These are phyloP conservation scores for Grus americana DNA, from an alignment of 2,113 vertebrate genomes.

Conservation along the genomic window DNA sequence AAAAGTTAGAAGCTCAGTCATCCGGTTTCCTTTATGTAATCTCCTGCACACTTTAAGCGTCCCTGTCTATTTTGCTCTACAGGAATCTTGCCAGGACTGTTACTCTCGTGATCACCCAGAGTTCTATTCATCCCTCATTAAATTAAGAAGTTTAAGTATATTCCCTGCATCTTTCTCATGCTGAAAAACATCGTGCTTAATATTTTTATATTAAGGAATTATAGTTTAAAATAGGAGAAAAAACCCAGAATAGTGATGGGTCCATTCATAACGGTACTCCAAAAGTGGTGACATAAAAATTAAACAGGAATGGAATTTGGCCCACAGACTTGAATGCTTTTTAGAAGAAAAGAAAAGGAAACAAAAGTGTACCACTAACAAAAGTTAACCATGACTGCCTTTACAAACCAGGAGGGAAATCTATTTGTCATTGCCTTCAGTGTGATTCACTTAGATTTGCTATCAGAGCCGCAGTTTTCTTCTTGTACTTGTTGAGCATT, in stretches of 20 bases:
- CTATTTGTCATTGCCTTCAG: not conserved
- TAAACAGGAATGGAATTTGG: not conserved
- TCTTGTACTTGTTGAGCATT: not conserved
- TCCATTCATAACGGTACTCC: too few species aligned
- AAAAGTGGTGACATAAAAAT: not conserved
- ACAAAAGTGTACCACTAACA: not conserved
- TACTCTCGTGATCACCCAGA: not conserved
- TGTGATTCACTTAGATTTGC: not conserved
- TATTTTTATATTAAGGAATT: not conserved
- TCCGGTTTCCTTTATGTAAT: not conserved
- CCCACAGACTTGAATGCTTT: not conserved
- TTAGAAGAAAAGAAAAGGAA: not conserved
- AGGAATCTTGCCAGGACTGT: not conserved
- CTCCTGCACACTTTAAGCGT: not conserved
- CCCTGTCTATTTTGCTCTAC: not conserved
- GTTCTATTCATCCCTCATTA: not conserved
- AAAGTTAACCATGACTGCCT: not conserved
- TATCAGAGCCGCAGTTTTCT: not conserved
- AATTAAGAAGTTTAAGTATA: not conserved
- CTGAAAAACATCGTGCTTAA: not conserved
- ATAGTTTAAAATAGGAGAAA: not conserved
- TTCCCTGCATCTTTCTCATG: not conserved
- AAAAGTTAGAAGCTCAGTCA: not conserved
- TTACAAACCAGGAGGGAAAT: not conserved
- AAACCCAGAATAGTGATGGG: rapidly evolving